Base-by-base conservation (phyloP, 2,888 invertebrate genomes). In the Hirtodrosophila cameraria region DNA sequence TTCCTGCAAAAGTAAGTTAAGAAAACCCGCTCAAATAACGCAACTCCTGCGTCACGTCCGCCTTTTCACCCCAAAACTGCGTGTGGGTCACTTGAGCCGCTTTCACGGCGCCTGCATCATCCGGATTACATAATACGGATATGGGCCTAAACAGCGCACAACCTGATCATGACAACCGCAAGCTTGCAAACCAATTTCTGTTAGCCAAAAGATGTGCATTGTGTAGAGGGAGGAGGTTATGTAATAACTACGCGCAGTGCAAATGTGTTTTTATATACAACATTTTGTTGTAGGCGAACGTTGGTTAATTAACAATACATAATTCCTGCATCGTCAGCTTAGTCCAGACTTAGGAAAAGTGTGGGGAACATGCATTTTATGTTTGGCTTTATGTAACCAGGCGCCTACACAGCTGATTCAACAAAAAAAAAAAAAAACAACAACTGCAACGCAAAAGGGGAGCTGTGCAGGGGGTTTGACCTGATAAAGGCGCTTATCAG, bases 1-100 rank as follows among this genome's bases (percentile, higher is more conserved):
- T 76, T 92, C 93, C 86, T 93, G 94, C 88, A 94, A 93, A 93
- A 94, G 94, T 94, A 93, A 94, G 93, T 89, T 86, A 33, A n/a
- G 15, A 53, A 63, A 48, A 42, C 15, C 12, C 28, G 15, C 16
- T 48, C 33, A 41, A 39, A 23, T n/a, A n/a, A 41, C 15, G 38
- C 18, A 28, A 48, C 27, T 12, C 38, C 30, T 1, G 15, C 30
- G 60, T 63, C 78, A 75, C 66, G 59, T 86, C 50, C 63, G 38
- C 57, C 75, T 11, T 23, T 23, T 35, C 33, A 28, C n/a, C n/a
- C n/a, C n/a, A n/a, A n/a, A 31, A 25, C 11, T 41, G 25, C 38
- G 27, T 60, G 36, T 45, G 43, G 15, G n/a, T n/a, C 43, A 45
- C n/a, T 12, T 11, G 33, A 46, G 11, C 39, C 30, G 20, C 13